These are phyloP conservation scores for Tetropium fuscum DNA, from an alignment of 2,888 invertebrate species.

Conservation along the genomic window DNA sequence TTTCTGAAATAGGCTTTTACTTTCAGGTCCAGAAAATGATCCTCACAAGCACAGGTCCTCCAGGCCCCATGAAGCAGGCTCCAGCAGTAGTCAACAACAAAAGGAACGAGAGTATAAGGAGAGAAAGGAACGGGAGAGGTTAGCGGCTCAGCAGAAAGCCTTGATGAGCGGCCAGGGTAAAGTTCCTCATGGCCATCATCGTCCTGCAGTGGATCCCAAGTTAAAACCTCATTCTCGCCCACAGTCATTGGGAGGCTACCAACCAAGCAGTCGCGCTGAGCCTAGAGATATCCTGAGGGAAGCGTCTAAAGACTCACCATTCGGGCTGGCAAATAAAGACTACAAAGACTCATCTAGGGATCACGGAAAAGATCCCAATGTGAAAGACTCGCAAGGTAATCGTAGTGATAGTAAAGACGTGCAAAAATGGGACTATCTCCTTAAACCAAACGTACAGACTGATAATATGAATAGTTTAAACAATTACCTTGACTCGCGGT, in stretches of 20 bases:
- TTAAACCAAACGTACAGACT: slow-evolving; percentile 53
- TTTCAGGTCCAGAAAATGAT: slow-evolving; percentile 41
- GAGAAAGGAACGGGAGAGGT: slow-evolving; percentile 72
- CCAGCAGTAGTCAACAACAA: slow-evolving; percentile 66
- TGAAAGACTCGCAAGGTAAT: slow-evolving; percentile 11
- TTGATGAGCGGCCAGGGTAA: slow-evolving; percentile 38
- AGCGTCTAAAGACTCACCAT: slow-evolving; percentile 55
- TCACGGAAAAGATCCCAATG: slow-evolving; percentile 27
- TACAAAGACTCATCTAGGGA: slow-evolving; percentile 39
- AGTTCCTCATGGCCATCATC: slow-evolving; percentile 50
- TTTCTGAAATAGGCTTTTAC: too few relatives aligned
- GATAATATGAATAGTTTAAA: slow-evolving; percentile 52
- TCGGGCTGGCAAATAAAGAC: slow-evolving; percentile 48
- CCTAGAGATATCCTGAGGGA: slow-evolving; percentile 60
- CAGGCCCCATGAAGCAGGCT: slow-evolving; percentile 55
- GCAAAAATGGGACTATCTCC: slow-evolving; percentile 56
- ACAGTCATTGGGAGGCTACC: slow-evolving; percentile 41
- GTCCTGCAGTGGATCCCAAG: slow-evolving; percentile 57
- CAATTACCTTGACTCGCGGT: slow-evolving; percentile 44
- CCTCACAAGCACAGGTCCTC: slow-evolving; percentile 59
- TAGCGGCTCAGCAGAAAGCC: slow-evolving; percentile 64
- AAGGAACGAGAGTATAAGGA: slow-evolving; percentile 73
- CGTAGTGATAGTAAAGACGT: slow-evolving; percentile 46
- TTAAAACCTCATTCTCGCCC: slow-evolving; percentile 55
- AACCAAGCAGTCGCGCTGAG: slow-evolving; percentile 47